Base-by-base conservation (phyloP, 2,113 vertebrate genomes). In the Electrona antarctica region DNA sequence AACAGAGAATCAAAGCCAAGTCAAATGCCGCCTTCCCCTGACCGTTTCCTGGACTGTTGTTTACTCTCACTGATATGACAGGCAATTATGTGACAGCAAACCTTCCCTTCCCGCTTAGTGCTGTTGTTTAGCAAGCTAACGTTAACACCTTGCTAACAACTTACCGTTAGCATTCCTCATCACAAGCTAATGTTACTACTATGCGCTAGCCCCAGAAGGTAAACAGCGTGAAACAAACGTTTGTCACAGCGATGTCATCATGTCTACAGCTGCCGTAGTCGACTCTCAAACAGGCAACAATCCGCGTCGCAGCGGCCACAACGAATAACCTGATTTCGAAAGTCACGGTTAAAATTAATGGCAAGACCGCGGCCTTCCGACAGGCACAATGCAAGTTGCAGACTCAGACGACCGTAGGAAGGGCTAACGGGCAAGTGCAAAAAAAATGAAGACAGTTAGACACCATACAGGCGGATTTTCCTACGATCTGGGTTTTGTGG, bases 301-400 rank as follows among this genome's bases (percentile, higher is more conserved):
- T 0, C 21, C 59, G 33, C 76, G 48, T 64, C 58, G 14, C 68
- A 58, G 50, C 49, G 55, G 73, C 70, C 56, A 67, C 51, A 28
- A 70, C 33, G 28, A 85, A 82, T 66, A 74, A 66, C 63, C 64
- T 61, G 3, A 28, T 14, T 78, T 58, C 60, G 77, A 86, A 81
- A 84, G 85, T 77, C 83, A 86, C 83, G 77, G 58, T n/a, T 46
- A 69, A 72, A 82, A 69, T 78, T 83, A 82, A 88, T 74, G 78
- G 49, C 73, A 63, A 88, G 77, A 84, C 3, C 81, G 88, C 82
- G 91, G 91, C 92, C 92, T 91, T 83, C 74, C 56, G 54, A 74
- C 55, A 79, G 63, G 88, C 92, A 93, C 92, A 93, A 92, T 89
- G 89, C 89, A 81, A 85, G 85, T 86, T 85, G 78, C 88, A 84